Evolutionary conservation across 2,888 invertebrate genomes (phyloP).

Genomic region (Luffia ferchaultella): DNA sequence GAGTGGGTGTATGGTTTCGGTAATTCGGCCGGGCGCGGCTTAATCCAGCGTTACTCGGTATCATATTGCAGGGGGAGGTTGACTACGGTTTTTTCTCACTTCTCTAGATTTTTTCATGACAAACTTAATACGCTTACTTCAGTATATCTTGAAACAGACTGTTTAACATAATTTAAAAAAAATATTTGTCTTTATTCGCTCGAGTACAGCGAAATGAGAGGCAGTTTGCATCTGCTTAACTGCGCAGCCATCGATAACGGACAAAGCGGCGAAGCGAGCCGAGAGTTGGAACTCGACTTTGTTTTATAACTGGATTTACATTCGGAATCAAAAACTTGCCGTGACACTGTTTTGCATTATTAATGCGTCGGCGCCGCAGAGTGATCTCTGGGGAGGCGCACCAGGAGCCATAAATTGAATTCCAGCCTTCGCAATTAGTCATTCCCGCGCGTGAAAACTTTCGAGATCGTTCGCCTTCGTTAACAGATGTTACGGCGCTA

Average conservation of each 20-base stretch:
- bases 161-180: neutral
- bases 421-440: slow-evolving; percentile 66
- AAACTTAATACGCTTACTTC: neutral
- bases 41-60: slow-evolving; percentile 53
- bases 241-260: slow-evolving; percentile 38
- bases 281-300: slow-evolving; percentile 44
- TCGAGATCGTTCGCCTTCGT: slow-evolving; percentile 66
- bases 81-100: neutral
- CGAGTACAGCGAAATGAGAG: neutral
- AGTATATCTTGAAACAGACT: neutral
- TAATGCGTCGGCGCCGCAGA: slow-evolving; percentile 54
- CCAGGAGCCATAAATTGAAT: slow-evolving; percentile 66
- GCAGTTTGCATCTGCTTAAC: neutral
- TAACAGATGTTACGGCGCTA: slow-evolving; percentile 67
- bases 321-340: slow-evolving; percentile 63
- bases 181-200: neutral
- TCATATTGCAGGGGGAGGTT: slow-evolving; percentile 45
- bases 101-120: neutral
- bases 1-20: slow-evolving; percentile 54
- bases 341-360: slow-evolving; percentile 68
- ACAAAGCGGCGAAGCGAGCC: slow-evolving; percentile 41
- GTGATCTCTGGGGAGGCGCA: slow-evolving; percentile 60
- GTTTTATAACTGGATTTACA: slow-evolving; percentile 63
- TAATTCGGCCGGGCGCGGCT: slow-evolving; percentile 51
- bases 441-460: slow-evolving; percentile 68